A percentile compares a stretch with the other conserved stretches of the same genome.
Evolutionary conservation across 2,888 invertebrate species (phyloP).

Genomic region (Perizoma affinitatum): DNA sequence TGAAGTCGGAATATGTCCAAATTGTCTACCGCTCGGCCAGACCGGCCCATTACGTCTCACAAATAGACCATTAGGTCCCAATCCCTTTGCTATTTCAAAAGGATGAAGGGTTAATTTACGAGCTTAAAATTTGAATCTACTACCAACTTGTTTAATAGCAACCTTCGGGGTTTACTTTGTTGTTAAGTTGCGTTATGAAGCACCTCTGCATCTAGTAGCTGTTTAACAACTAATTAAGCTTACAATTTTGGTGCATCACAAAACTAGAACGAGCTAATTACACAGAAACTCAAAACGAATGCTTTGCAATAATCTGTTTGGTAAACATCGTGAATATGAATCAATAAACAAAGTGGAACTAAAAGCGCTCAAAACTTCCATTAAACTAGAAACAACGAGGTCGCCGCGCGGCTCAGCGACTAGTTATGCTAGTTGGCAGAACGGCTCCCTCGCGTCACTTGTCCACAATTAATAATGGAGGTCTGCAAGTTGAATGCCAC

Average conservation of each 20-base stretch:
- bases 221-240: conserved; percentile 20
- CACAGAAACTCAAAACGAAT: conserved; percentile 6
- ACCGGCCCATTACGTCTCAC: conserved; percentile 79
- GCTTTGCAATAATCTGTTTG: conserved; percentile 34
- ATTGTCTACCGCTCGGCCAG: conserved; percentile 77
- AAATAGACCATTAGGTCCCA: conserved; percentile 83
- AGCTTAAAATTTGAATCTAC: conserved; percentile 84
- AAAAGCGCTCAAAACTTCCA: conserved; percentile 56
- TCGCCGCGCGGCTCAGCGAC: conserved; percentile 44
- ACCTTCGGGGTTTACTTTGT: conserved; percentile 74
- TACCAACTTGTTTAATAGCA: conserved; percentile 78
- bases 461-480: conserved; percentile 80
- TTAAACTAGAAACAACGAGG: conserved; percentile 65
- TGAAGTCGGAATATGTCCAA: conserved; percentile 75
- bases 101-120: conserved; percentile 83
- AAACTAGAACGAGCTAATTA: conserved; percentile 31
- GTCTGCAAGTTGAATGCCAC: conserved; percentile 79
- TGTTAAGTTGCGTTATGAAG: conserved; percentile 74
- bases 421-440: conserved; percentile 38
- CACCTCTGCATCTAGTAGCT: conserved; percentile 22
- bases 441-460: conserved; percentile 68
- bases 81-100: conserved; percentile 83
- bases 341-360: conserved; percentile 55
- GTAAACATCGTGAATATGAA: conserved; percentile 49
- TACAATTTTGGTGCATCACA: conserved; percentile 41